Evolutionary conservation across 2,797 vertebrate species (phyloP).

Genomic region (Gymnoscopelus braueri): DNA sequence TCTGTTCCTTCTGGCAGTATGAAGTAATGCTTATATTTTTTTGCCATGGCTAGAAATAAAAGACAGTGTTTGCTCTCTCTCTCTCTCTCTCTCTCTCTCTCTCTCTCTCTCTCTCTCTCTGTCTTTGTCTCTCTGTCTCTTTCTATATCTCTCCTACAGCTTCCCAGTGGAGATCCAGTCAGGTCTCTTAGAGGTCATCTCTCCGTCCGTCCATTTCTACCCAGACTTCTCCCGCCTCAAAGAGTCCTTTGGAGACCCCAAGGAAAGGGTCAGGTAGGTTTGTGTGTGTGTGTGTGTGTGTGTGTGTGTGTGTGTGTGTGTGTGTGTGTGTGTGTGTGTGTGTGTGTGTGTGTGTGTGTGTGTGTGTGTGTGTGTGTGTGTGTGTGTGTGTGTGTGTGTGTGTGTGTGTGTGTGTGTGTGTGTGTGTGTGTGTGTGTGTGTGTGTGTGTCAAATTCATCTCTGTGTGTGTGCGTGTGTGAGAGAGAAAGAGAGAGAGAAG

Average conservation of each 20-base stretch:
- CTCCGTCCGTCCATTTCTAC: constrained; percentile 95
- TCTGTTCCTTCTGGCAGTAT: background rate
- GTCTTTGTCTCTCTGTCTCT: background rate
- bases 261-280: constrained; percentile 93
- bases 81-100: constrained; percentile 1
- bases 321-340: background rate
- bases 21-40: too few species aligned
- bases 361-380: background rate
- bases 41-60: background rate
- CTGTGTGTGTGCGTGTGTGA: background rate
- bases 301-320: constrained; percentile 9
- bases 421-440: constrained; percentile 6
- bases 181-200: constrained; percentile 95
- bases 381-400: background rate
- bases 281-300: constrained; percentile 6
- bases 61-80: background rate
- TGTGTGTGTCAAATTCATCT: too few species aligned
- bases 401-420: constrained; percentile 3
- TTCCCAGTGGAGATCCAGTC: constrained; percentile 95
- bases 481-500: background rate
- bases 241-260: constrained; percentile 97
- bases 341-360: background rate
- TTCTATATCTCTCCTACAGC: constrained; percentile 69
- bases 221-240: constrained; percentile 94
- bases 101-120: background rate